These are phyloP conservation scores for Mamestra brassicae DNA, from an alignment of 2,888 invertebrate species.

Conservation along the genomic window DNA sequence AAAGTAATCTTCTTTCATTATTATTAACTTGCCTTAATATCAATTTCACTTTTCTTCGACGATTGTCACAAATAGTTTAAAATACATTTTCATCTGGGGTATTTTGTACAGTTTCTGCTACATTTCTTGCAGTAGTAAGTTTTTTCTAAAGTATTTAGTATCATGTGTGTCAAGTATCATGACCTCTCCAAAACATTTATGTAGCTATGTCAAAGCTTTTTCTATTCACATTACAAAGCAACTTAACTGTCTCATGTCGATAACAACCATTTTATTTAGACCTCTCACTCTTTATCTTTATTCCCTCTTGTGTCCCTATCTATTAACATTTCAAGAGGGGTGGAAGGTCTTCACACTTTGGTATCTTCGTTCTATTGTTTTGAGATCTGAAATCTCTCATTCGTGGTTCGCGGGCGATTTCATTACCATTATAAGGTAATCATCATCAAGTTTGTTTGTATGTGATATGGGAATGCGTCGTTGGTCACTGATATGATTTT, in stretches of 20 bases:
- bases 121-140: neutral
- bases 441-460: constrained; percentile 67
- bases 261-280: constrained; percentile 36
- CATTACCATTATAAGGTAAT: constrained; percentile 74
- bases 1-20: neutral
- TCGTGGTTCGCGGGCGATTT: constrained; percentile 66
- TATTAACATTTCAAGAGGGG: neutral
- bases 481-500: constrained; percentile 60
- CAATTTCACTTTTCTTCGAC: no score
- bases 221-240: constrained; percentile 17
- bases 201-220: neutral
- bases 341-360: constrained; percentile 34
- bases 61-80: no score
- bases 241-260: constrained; percentile 24
- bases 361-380: constrained; percentile 68
- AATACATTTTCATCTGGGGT: no score
- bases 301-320: neutral
- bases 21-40: neutral
- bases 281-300: neutral
- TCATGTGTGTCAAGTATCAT: no score
- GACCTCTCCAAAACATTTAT: constrained; percentile 6
- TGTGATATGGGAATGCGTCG: constrained; percentile 69
- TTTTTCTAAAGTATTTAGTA: no score
- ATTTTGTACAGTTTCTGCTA: neutral
- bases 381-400: constrained; percentile 59